Evolutionary conservation across 2,888 invertebrate species (phyloP).

Genomic region (Tupiocoris notatus): DNA sequence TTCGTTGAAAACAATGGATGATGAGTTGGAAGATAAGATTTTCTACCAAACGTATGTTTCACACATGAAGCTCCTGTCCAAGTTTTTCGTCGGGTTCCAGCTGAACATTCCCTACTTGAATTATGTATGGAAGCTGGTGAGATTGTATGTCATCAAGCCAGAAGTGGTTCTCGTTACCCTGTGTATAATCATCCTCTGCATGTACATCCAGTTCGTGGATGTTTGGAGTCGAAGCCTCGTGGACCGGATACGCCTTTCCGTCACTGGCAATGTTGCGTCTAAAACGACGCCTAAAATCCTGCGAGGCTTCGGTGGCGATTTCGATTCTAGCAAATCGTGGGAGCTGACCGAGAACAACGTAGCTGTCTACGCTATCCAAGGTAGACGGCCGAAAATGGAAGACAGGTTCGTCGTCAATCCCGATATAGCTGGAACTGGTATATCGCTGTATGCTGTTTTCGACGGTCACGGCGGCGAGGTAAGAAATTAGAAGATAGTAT

Average conservation of each 20-base stretch:
- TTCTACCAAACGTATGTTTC: slow-evolving; percentile 84
- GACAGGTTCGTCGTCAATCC: slow-evolving; percentile 87
- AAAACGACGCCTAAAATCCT: slow-evolving; percentile 34
- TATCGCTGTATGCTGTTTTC: slow-evolving; percentile 87
- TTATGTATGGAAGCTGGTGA: slow-evolving; percentile 76
- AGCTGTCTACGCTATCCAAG: slow-evolving; percentile 87
- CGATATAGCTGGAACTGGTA: slow-evolving; percentile 79
- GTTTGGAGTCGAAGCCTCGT: slow-evolving; percentile 73
- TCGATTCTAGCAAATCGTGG: slow-evolving; percentile 65
- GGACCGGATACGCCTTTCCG: slow-evolving; percentile 63
- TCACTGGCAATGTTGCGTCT: slow-evolving; percentile 46
- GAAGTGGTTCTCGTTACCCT: slow-evolving; percentile 74
- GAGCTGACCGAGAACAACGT: slow-evolving; percentile 71
- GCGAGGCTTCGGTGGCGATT: slow-evolving; percentile 50
- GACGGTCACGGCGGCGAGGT: slow-evolving; percentile 94
- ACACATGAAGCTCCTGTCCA: slow-evolving; percentile 80
- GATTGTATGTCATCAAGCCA: slow-evolving; percentile 74
- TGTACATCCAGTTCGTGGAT: slow-evolving; percentile 81
- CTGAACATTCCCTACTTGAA: slow-evolving; percentile 68
- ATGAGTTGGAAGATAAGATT: slow-evolving; percentile 86
- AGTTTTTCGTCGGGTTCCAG: slow-evolving; percentile 74
- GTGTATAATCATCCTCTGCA: slow-evolving; percentile 67
- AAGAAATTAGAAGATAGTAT: too few species aligned
- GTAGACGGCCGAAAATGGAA: slow-evolving; percentile 88
- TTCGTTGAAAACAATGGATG: slow-evolving; percentile 66